phyloP scores from a whole-genome alignment of 2,888 invertebrate species.

The Theristus sp. region DNA sequence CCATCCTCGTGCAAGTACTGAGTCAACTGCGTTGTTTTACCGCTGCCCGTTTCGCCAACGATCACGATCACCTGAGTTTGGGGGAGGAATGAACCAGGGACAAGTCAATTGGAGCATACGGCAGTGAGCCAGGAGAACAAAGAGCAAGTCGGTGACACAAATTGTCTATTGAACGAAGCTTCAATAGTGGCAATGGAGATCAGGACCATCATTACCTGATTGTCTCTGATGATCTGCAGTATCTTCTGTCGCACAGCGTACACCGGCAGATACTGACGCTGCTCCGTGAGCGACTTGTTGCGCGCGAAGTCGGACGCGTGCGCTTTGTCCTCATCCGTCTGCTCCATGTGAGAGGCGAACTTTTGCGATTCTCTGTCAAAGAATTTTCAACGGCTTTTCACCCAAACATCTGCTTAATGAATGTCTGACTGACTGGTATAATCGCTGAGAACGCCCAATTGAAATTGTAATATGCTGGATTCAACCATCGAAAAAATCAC shows the following conservation, averaged over 20 bases:
- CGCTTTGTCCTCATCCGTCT: constrained; percentile 32
- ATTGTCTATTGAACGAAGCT: constrained; percentile 34
- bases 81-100: neutral
- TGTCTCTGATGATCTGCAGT: constrained; percentile 40
- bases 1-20: constrained; percentile 96
- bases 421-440: no score
- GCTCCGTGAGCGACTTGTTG: constrained; percentile 55
- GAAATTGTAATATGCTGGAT: no score
- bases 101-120: neutral
- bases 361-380: constrained; percentile 73
- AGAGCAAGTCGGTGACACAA: constrained; percentile 4
- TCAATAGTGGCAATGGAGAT: no score
- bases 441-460: no score
- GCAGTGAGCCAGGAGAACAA: neutral
- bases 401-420: no score
- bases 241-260: constrained; percentile 79
- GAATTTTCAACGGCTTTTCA: no score
- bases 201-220: no score
- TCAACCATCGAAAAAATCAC: no score
- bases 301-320: constrained; percentile 59
- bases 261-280: constrained; percentile 74
- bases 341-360: constrained; percentile 76
- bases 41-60: constrained; percentile 47
- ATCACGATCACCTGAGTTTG: constrained; percentile 16
- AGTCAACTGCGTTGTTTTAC: constrained; percentile 91